Evolutionary conservation across 92 coral and sea anemone species (phyloP), one percentile per base, ranked within the genome.

Genomic region (Zoanthus solanderi): DNA sequence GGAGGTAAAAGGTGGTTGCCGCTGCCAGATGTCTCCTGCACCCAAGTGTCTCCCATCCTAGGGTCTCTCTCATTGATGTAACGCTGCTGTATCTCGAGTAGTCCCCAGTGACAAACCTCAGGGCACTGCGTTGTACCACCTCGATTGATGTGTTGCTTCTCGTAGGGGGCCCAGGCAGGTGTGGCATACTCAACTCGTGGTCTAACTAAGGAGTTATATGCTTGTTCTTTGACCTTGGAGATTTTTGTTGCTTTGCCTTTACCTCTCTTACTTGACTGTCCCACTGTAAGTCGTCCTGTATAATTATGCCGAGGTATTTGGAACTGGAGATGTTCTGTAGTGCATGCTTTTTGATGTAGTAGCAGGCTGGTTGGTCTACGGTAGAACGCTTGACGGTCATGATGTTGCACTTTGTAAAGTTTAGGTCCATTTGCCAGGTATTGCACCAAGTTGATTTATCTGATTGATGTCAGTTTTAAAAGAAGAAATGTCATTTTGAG

Each of bases 391-490:
- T 17, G 71, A 65, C 18, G 71, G 71, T 23, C 32, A 23, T 65
- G 71, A 65, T 65, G 71, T 65, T 65, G 71, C 71, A 65, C 9
- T 65, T 65, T 5, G 71, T n/a, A 16, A 65, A 9, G 71, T 65
- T 23, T 23, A 23, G 23, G 23, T 23, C 23, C 23, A 23, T 23
- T 23, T 23, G 23, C 23, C 23, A 23, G 23, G 23, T 23, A 23
- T 23, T 23, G 23, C 23, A 23, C 23, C 23, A 23, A 23, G 23
- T 23, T 23, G 7, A 7, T 16, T 29, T 61, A 88, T 61, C 34
- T 57, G 42, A 71, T 88, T 50, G 60, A 32, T 83, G 91, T 56
- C 61, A 9, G 61, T 56, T 92, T 94, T 94, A 93, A 94, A 23
- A 78, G 71, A 80, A 8, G 53, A 31, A 80, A 61, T 60, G 85